Conservation (phyloP, 2,113 vertebrate species). For the Rhegmatorhina hoffmannsi region DNA sequence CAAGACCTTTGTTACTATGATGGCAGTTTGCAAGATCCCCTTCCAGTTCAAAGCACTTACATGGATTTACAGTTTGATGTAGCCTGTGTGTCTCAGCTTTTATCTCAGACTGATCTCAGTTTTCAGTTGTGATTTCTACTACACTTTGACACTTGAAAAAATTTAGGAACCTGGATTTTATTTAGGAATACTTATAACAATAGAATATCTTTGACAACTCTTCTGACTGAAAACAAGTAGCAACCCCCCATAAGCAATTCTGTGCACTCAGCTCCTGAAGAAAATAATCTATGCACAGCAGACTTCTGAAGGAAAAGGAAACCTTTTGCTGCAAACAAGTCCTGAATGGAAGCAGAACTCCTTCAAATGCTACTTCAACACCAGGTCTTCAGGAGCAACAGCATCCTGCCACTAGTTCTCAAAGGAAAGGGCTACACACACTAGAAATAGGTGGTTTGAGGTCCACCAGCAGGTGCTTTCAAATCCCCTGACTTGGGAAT, state of each 20-base stretch:
- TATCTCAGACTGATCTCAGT: neutral
- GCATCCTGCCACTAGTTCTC: neutral
- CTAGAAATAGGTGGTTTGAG: neutral
- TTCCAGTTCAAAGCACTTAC: neutral
- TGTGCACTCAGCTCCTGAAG: neutral
- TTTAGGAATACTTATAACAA: neutral
- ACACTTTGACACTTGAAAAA: neutral
- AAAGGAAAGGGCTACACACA: neutral
- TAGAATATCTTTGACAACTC: neutral
- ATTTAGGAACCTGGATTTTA: neutral
- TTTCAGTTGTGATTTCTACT: neutral
- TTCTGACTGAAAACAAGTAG: neutral
- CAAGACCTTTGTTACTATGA: neutral
- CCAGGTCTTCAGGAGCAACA: neutral
- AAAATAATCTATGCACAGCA: neutral
- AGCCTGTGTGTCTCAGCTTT: neutral
- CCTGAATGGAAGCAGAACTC: neutral
- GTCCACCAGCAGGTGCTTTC: neutral
- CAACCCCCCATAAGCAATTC: neutral
- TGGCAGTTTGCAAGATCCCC: neutral
- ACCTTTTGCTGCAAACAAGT: neutral
- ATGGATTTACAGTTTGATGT: neutral
- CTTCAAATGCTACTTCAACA: neutral
- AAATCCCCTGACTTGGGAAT: neutral
- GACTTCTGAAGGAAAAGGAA: neutral